Percentiles rank a stretch among this genome's conserved stretches.
phyloP scores from a whole-genome alignment of 2,888 invertebrate species.

The Pycnomerus fuliginosus region DNA sequence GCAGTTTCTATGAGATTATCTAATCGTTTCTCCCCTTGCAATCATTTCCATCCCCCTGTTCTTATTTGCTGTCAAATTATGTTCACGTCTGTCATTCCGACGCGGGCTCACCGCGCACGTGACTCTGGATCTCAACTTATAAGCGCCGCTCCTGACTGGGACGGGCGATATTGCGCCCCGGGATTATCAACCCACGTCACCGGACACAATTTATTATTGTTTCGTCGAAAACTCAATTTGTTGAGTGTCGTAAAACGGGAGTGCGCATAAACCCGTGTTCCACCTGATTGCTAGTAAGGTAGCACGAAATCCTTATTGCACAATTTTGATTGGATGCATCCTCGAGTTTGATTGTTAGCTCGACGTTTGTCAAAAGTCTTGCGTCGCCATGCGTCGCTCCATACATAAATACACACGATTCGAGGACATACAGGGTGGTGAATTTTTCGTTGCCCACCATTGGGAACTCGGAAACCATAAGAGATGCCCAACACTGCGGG shows the following conservation, averaged over 20 bases:
- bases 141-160: not conserved
- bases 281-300: constrained; percentile 17
- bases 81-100: constrained; percentile 53
- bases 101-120: constrained; percentile 37
- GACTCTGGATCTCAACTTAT: not conserved
- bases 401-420: no score
- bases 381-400: no score
- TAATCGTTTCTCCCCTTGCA: constrained; percentile 49
- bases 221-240: constrained; percentile 44
- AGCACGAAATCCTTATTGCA: constrained; percentile 18
- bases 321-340: constrained; percentile 30
- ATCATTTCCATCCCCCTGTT: constrained; percentile 50
- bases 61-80: constrained; percentile 55
- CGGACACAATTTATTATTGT: constrained; percentile 43
- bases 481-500: no score
- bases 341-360: no score
- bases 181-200: constrained; percentile 33
- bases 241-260: constrained; percentile 36
- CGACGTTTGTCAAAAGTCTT: no score
- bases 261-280: constrained; percentile 5
- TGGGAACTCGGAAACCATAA: no score
- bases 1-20: constrained; percentile 42
- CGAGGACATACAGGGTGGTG: no score
- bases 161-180: constrained; percentile 11
- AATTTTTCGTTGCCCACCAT: no score